Evolutionary conservation across 1,140 invertebrate genomes (phyloP), one percentile per base, ranked within the genome.

Genomic region (Mylabris phalerata): DNA sequence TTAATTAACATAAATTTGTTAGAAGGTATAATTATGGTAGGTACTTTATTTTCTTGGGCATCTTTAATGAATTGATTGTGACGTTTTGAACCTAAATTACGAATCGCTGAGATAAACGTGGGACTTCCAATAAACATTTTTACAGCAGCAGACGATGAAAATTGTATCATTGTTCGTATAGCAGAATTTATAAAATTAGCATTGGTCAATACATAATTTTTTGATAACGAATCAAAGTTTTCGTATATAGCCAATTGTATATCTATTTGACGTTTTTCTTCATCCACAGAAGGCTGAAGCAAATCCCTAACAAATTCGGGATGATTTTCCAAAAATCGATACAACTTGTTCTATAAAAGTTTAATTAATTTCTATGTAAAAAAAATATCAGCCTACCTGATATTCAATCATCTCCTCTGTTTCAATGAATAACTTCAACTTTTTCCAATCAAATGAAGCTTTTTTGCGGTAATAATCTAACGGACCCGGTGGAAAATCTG

Each of bases 371-470:
- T 19, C 43, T 19, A 13, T 9, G 9, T 27, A 13, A 46, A 24
- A n/a, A 52, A 39, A 45, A 42, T 49, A 24, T 26, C 7, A 19
- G 19, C 1, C 19, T 19, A 89, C 88, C 78, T 88, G 86, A 61
- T 86, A 82, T 68, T 80, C 78, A 32, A 91, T 71, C 50, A 84
- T 74, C 44, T 88, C 81, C 66, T 88, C 82, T 57, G 84, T 83
- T 67, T 90, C 86, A 40, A 92, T 71, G 55, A 85, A 82, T 26
- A 88, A 59, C 63, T 83, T 85, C 71, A 93, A 78, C 55, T 81
- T 77, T 71, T 89, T 90, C 89, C 89, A 92, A 70, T 89, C 80
- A 67, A 93, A 92, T 5, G 85, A 82, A 3, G 88, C 83, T 51
- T 76, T 79, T 60, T 83, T 84, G 66, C 90, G 80, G 73, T 90